Evolutionary conservation across 2,113 vertebrate genomes (phyloP).

Genomic region (Pitta sordida): DNA sequence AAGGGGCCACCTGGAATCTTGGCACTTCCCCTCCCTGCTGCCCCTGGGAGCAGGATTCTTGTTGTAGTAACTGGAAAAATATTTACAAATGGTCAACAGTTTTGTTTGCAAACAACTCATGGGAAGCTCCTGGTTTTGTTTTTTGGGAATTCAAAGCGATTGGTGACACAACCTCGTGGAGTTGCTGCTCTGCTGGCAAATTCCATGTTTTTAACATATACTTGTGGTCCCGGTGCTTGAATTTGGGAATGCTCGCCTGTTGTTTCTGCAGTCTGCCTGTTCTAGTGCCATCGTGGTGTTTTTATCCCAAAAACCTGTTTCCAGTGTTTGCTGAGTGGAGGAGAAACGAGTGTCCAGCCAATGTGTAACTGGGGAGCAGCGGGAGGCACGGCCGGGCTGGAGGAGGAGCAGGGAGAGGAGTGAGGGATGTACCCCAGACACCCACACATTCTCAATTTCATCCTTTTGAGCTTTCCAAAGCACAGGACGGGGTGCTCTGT

Average conservation of each 20-base stretch:
- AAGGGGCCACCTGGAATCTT: neutral
- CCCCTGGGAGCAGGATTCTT: neutral
- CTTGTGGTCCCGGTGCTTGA: fast-evolving
- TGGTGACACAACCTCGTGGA: neutral
- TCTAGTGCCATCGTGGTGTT: fast-evolving
- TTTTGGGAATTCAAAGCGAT: neutral
- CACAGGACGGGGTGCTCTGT: neutral
- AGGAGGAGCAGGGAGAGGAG: neutral
- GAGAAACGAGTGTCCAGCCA: neutral
- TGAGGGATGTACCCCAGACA: neutral
- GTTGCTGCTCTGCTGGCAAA: neutral
- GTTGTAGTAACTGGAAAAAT: neutral
- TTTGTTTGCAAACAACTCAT: neutral
- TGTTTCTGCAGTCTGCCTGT: neutral
- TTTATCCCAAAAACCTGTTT: neutral
- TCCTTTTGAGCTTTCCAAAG: neutral
- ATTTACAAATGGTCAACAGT: neutral
- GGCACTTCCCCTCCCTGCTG: neutral
- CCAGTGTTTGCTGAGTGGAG: neutral
- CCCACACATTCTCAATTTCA: neutral
- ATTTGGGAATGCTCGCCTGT: fast-evolving
- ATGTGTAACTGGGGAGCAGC: neutral
- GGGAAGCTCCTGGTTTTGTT: neutral
- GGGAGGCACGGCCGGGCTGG: fast-evolving
- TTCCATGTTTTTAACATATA: fast-evolving